These are phyloP conservation scores for Pseudomyrmex pallidus DNA, from an alignment of 1,140 invertebrate genomes.

Conservation along the genomic window DNA sequence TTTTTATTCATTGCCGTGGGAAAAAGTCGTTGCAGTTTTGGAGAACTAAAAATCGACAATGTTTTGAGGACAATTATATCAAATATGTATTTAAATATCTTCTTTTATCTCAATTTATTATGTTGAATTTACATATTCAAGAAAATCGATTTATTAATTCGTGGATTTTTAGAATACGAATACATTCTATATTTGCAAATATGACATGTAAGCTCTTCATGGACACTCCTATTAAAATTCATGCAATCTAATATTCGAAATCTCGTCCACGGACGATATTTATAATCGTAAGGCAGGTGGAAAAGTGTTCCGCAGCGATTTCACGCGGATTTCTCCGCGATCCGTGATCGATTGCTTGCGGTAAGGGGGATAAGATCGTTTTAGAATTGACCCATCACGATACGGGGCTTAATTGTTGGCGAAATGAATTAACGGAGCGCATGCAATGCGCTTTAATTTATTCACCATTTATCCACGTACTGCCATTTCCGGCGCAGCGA, in stretches of 20 bases:
- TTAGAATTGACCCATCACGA: conserved; percentile 81
- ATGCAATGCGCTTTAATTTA: conserved; percentile 83
- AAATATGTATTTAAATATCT: no score
- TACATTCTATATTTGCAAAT: no score
- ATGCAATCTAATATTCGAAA: neutral
- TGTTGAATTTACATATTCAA: no score
- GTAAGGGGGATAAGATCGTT: conserved; percentile 62
- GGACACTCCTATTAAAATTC: neutral
- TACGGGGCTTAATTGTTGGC: conserved; percentile 80
- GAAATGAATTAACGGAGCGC: conserved; percentile 82
- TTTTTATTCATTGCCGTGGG: no score
- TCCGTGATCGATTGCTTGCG: conserved; percentile 22
- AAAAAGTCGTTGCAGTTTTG: no score
- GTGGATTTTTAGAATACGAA: no score
- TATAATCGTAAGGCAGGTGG: neutral
- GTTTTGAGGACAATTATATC: no score
- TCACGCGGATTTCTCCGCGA: conserved; percentile 12
- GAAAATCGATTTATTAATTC: no score
- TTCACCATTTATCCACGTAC: conserved; percentile 75
- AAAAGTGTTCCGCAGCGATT: neutral
- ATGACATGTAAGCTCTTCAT: neutral
- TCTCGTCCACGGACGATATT: neutral
- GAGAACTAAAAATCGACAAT: no score
- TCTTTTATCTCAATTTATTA: no score
- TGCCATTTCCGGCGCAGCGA: conserved; percentile 70